phyloP scores from a whole-genome alignment of 2,113 vertebrate species.

The Gopherus evgoodei region DNA sequence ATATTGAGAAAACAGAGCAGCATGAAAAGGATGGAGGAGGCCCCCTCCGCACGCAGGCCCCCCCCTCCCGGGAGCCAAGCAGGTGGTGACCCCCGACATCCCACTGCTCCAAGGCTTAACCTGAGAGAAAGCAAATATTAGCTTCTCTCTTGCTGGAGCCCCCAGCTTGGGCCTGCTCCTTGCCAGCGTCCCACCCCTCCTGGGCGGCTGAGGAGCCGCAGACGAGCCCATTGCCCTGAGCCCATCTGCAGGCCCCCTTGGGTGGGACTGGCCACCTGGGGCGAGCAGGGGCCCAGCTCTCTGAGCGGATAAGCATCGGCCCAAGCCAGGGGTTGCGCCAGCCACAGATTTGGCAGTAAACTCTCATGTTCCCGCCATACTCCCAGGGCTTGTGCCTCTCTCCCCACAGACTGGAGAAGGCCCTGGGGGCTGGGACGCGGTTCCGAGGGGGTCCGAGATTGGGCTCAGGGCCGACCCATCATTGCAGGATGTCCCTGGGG shows the following conservation, averaged over 20 bases:
- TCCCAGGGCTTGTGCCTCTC: background rate
- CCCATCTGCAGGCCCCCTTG: no score
- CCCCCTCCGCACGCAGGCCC: background rate
- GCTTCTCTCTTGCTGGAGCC: background rate
- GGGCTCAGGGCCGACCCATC: background rate
- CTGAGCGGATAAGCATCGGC: no score
- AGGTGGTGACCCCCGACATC: slow-evolving; percentile 73
- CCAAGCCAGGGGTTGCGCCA: no score
- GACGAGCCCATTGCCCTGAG: no score
- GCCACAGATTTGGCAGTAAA: background rate
- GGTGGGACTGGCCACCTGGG: no score
- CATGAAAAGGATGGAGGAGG: background rate
- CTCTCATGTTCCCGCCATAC: background rate
- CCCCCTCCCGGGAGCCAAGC: background rate
- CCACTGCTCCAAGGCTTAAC: slow-evolving; percentile 58
- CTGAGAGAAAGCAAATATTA: slow-evolving; percentile 69
- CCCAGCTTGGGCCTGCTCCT: no score
- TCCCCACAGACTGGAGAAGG: no score
- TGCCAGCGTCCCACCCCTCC: no score
- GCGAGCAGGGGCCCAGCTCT: no score
- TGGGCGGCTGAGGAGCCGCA: no score
- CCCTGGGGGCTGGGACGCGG: no score
- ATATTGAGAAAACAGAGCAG: slow-evolving; percentile 38
- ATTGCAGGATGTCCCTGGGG: background rate
- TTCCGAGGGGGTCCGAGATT: no score